phyloP scores from a whole-genome alignment of 1,140 invertebrate genomes.

The Drosophila dunni region DNA sequence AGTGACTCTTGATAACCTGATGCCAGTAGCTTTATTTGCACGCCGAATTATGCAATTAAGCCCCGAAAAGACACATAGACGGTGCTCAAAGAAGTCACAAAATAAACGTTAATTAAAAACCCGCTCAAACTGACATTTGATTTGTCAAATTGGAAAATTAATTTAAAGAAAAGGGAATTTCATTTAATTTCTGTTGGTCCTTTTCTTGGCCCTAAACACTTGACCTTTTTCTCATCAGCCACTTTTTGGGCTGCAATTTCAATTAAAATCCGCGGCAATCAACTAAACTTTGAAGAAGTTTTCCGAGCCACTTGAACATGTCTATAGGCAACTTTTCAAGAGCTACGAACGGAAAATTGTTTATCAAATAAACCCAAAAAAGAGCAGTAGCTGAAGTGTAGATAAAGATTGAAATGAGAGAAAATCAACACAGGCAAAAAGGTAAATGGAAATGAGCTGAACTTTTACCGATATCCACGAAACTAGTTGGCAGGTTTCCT shows the following conservation, averaged over 20 bases:
- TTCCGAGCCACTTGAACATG: conserved; percentile 43
- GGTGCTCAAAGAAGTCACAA: neutral
- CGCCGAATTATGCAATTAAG: conserved; percentile 23
- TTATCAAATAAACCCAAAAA: conserved; percentile 50
- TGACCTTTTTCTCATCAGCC: conserved; percentile 32
- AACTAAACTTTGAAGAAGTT: conserved; percentile 9
- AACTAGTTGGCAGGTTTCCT: conserved; percentile 27
- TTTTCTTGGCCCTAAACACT: conserved; percentile 26
- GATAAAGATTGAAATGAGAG: conserved; percentile 31
- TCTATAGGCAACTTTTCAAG: conserved; percentile 52
- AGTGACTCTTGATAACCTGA: conserved; percentile 14
- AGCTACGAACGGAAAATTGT: conserved; percentile 30
- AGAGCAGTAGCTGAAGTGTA: conserved; percentile 27
- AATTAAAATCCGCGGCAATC: conserved; percentile 57
- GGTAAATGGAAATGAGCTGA: conserved; percentile 35
- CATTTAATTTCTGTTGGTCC: conserved; percentile 32
- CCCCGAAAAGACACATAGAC: too few species aligned
- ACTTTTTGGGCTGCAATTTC: conserved; percentile 56
- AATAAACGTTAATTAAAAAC: neutral
- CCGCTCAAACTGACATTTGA: neutral
- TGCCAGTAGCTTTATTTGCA: conserved; percentile 18
- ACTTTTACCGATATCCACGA: conserved; percentile 30
- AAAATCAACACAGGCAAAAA: conserved; percentile 13
- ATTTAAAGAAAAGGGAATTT: conserved; percentile 31
- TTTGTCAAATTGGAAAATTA: conserved; percentile 29